Evolutionary conservation across 2,797 vertebrate species (phyloP), one percentile per base, ranked within the genome.

Genomic region (Eurystomus glaucurus): DNA sequence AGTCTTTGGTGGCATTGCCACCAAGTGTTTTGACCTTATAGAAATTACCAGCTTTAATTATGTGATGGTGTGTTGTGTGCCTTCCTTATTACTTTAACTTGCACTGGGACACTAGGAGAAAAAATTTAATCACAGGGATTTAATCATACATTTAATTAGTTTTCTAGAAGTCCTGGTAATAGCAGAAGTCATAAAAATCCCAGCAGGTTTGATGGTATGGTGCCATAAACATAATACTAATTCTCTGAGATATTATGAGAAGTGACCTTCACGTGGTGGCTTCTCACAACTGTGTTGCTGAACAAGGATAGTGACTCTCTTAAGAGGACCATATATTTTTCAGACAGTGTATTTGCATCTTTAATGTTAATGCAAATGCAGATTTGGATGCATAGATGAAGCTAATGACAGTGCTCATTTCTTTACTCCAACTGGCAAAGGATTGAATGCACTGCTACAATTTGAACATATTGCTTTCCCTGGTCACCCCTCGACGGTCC

Each of bases 41-140:
- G 89, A 93, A 84, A 52, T 70, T 41, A 45, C 14, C 55, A 83
- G 4, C 50, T 51, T 85, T 62, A 80, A 62, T 94, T 85, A 48
- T 25, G 43, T 31, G 29, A 33, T 60, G 57, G 43, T 21, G 14
- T 62, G 28, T 50, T 68, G 3, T 68, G 33, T 70, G 16, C 21
- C 46, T 86, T 74, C 18, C 19, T 77, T 57, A 75, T 86, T 55
- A 52, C 50, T 80, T 55, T 37, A 87, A 28, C 45, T 74, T 84
- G 6, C 69, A 46, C 3, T 75, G 57, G 57, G 33, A 52, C 48
- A 74, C 39, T n/a, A 74, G 18, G 25, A 91, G 62, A 64, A 82
- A 29, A 17, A 85, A 74, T 71, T 80, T 77, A 77, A 68, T 80
- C 43, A 54, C 39, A 43, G 19, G 19, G 16, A 46, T 95, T 93